Evolutionary conservation across 2,113 vertebrate genomes (phyloP), one percentile per base, ranked within the genome.

Genomic region (Nesospiza acunhae): DNA sequence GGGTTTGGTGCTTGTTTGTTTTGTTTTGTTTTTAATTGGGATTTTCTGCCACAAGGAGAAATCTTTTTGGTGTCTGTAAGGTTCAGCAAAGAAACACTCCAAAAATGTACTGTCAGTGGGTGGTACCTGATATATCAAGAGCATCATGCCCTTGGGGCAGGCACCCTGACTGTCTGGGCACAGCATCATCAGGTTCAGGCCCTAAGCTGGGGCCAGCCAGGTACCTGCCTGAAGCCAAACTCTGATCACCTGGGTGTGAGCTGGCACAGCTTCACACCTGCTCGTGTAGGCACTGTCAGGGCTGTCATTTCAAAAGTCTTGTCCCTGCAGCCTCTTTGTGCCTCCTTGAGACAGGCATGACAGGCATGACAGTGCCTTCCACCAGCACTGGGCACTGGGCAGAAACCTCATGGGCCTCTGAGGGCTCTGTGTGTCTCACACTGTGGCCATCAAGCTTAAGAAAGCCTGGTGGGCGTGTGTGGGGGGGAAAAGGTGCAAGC

Each of bases 111-210:
- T 60, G 58, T 63, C 2, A 3, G 30, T 47, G 62, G 7, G 50
- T 58, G n/a, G 19, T 56, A 22, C 11, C 15, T 52, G 58, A 30
- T 44, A 2, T 3, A 41, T 35, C 24, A 58, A 58, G 58, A 55
- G 10, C 18, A 33, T 50, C 1, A 1, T 2, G 6, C n/a, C n/a
- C 47, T 72, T 0, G 0, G 10, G 24, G 22, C 1, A 1, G 33
- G 42, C 2, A 3, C n/a, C 8, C 27, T 77, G 78, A 7, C 55
- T 74, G 15, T 13, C 22, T 23, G 55, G 55, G 31, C 21, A 23
- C 47, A 21, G 30, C 60, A 17, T 69, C 0, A 0, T 9, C 2
- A 7, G 55, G 17, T 69, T 66, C 70, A 47, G 44, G 33, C 17
- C 44, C 55, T 21, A 9, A 49, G 28, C 39, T 59, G 84, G 24